phyloP scores from a whole-genome alignment of 1,140 invertebrate genomes.

The Calycopis cecrops region DNA sequence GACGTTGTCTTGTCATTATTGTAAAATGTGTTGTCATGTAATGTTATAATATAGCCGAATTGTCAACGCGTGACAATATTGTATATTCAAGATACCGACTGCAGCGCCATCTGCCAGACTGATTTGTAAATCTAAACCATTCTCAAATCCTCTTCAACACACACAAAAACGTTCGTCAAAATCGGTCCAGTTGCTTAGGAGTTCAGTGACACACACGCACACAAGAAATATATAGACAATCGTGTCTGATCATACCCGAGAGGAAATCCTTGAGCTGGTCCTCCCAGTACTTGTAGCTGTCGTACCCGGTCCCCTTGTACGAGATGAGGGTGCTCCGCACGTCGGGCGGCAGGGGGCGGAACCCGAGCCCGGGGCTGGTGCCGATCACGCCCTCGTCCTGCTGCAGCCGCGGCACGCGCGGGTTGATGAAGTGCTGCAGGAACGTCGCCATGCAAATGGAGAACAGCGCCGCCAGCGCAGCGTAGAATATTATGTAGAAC shows the following conservation, averaged over 20 bases:
- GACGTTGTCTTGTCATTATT: too few relatives aligned
- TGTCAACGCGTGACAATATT: too few relatives aligned
- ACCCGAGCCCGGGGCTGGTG: constrained; percentile 91
- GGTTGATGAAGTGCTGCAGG: constrained; percentile 77
- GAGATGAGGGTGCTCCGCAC: constrained; percentile 95
- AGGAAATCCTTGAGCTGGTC: constrained; percentile 84
- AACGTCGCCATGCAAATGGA: constrained; percentile 89
- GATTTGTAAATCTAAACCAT: too few relatives aligned
- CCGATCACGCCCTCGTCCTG: constrained; percentile 82
- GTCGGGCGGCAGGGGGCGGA: constrained; percentile 88
- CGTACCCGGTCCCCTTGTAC: constrained; percentile 86
- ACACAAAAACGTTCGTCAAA: too few relatives aligned
- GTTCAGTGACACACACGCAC: too few relatives aligned
- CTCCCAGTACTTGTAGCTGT: constrained; percentile 87
- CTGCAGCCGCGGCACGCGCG: constrained; percentile 81
- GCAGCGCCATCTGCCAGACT: too few relatives aligned
- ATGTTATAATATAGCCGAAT: too few relatives aligned
- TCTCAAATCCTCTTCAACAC: too few relatives aligned
- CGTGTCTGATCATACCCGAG: constrained; percentile 73
- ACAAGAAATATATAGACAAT: too few relatives aligned
- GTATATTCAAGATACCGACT: too few relatives aligned
- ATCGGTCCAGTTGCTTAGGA: too few relatives aligned
- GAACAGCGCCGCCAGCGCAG: constrained; percentile 84
- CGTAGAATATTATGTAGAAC: constrained; percentile 94
- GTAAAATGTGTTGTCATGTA: too few relatives aligned